These are phyloP conservation scores for Channa maculata DNA, from an alignment of 2,113 vertebrate genomes.

Conservation along the genomic window DNA sequence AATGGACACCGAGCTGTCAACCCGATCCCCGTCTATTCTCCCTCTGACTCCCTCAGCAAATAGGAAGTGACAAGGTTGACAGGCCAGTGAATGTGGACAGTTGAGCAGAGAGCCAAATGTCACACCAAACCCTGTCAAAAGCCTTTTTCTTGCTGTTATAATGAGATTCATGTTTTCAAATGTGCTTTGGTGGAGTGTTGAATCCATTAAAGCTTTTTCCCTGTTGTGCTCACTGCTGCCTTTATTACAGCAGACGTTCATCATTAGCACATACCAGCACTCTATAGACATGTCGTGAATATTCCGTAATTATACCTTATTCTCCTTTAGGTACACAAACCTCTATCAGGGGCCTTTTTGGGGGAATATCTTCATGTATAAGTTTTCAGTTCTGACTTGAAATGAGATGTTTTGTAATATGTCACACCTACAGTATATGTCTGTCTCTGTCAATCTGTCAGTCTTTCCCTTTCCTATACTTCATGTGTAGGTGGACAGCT, in stretches of 20 bases:
- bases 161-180: conserved; percentile 76
- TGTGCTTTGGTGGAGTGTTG: conserved; percentile 46
- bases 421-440: conserved; percentile 3
- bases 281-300: conserved; percentile 14
- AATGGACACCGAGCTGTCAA: conserved; percentile 79
- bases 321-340: not conserved
- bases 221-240: conserved; percentile 51
- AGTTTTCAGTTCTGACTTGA: conserved; percentile 18
- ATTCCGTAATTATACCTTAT: conserved; percentile 46
- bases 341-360: not conserved
- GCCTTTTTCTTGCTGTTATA: conserved; percentile 68
- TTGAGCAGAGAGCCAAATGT: conserved; percentile 74
- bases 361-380: not conserved
- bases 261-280: conserved; percentile 50
- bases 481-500: not conserved
- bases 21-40: conserved; percentile 57
- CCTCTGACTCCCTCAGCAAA: conserved; percentile 70
- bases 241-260: conserved; percentile 54
- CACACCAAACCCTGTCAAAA: conserved; percentile 72
- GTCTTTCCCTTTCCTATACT: not conserved
- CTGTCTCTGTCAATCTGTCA: not conserved
- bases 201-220: conserved; percentile 60
- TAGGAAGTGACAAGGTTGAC: conserved; percentile 81
- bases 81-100: conserved; percentile 68
- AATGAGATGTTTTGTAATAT: not conserved